Percentiles rank a stretch among this genome's conserved stretches.
Evolutionary conservation across 2,888 invertebrate genomes (phyloP).

Genomic region (Amitus sp.): DNA sequence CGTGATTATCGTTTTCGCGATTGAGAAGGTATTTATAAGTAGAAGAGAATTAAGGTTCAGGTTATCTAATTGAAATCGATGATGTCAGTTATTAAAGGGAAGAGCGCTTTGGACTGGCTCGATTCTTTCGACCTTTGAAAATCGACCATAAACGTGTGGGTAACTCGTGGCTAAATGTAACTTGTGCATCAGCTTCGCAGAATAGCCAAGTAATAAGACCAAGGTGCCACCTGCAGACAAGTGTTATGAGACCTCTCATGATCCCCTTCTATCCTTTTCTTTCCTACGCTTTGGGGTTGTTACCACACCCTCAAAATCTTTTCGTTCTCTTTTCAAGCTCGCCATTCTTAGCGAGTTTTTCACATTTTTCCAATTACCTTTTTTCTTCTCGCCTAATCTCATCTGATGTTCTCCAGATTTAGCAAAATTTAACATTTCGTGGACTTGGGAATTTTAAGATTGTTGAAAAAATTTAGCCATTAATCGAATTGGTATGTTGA

Average conservation of each 20-base stretch:
- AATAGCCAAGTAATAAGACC: slow-evolving; percentile 38
- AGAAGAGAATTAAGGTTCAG: slow-evolving; percentile 17
- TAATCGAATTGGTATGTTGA: too few relatives aligned
- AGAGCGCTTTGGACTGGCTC: background rate
- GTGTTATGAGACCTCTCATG: slow-evolving; percentile 35
- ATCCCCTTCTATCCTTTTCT: slow-evolving; percentile 34
- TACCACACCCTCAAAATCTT: slow-evolving; percentile 36
- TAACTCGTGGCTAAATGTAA: background rate
- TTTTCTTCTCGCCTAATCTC: too few relatives aligned
- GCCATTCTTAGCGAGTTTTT: too few relatives aligned
- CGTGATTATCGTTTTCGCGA: background rate
- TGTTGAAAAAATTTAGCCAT: too few relatives aligned
- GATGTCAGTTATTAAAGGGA: slow-evolving; percentile 4
- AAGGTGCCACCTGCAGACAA: slow-evolving; percentile 36
- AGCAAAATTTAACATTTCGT: too few relatives aligned
- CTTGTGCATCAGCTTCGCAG: slow-evolving; percentile 31
- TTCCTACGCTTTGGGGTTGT: slow-evolving; percentile 27
- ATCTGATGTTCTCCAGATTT: too few relatives aligned
- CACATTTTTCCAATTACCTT: too few relatives aligned
- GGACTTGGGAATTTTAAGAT: too few relatives aligned
- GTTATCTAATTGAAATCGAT: slow-evolving; percentile 19
- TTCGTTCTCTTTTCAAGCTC: too few relatives aligned
- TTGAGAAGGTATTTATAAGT: background rate
- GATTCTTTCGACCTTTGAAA: slow-evolving; percentile 20
- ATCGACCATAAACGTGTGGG: slow-evolving; percentile 17